phyloP scores from a whole-genome alignment of 2,113 vertebrate species.

The Agelaius tricolor region DNA sequence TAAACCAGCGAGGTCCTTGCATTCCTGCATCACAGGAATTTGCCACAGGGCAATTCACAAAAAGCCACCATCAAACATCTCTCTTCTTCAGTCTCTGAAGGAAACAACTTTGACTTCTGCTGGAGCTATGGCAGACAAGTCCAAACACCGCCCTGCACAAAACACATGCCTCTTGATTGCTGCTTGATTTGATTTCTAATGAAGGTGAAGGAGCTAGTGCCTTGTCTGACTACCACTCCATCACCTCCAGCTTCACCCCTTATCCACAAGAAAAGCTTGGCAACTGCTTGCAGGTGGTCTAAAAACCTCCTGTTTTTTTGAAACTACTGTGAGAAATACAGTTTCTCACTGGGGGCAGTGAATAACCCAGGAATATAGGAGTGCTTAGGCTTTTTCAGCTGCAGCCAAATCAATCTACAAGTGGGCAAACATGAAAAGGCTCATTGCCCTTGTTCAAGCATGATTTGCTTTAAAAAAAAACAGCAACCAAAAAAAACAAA shows the following conservation, averaged over 20 bases:
- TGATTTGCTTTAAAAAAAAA: neutral
- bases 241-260: neutral
- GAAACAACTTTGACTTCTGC: neutral
- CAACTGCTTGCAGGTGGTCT: neutral
- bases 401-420: neutral
- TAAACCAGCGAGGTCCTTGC: neutral
- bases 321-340: neutral
- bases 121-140: neutral
- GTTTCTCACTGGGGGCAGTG: neutral
- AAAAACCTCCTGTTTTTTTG: neutral
- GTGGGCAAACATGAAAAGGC: neutral
- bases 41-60: neutral
- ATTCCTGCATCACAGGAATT: constrained; percentile 43
- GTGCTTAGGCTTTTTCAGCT: neutral
- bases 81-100: neutral
- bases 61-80: neutral
- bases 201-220: neutral
- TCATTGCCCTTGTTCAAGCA: neutral
- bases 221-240: neutral
- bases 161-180: neutral
- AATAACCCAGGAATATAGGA: neutral
- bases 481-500: neutral
- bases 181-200: neutral
- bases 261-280: neutral
- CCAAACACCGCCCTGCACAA: neutral